Conservation (phyloP, 2,113 vertebrate genomes). For the Pygoscelis adeliae region DNA sequence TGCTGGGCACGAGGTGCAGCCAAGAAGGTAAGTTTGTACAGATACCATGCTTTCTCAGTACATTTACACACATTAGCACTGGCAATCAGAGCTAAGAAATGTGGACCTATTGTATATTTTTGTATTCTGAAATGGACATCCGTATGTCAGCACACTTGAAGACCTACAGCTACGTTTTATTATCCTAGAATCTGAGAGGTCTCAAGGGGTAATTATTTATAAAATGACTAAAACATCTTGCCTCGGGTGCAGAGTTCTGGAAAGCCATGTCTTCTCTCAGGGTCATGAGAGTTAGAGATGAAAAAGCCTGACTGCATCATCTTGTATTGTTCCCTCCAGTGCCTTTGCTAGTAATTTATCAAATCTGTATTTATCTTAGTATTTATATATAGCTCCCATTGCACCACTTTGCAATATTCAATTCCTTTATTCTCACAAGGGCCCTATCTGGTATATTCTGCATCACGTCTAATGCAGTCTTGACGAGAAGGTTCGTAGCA, state of each 20-base stretch:
- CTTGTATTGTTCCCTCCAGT: slow-evolving; percentile 51
- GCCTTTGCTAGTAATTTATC: slow-evolving; percentile 50
- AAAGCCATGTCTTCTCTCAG: slow-evolving; percentile 28
- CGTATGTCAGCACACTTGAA: background rate
- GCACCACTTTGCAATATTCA: slow-evolving; percentile 50
- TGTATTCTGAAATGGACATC: background rate
- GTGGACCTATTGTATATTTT: background rate
- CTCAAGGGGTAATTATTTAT: slow-evolving; percentile 44
- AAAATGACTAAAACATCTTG: slow-evolving; percentile 40
- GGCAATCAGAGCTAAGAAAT: background rate
- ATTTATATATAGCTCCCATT: slow-evolving; percentile 56
- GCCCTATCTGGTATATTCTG: slow-evolving; percentile 40
- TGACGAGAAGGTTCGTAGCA: background rate
- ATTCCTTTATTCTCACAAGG: slow-evolving; percentile 54
- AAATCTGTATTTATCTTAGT: slow-evolving; percentile 56
- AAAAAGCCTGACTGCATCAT: slow-evolving; percentile 4
- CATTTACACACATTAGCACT: background rate
- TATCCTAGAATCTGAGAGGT: background rate
- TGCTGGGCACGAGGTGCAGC: background rate
- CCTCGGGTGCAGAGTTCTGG: slow-evolving; percentile 33
- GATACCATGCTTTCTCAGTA: background rate
- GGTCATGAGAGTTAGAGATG: slow-evolving; percentile 9
- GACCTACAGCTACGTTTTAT: slow-evolving; percentile 10
- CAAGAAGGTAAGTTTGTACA: background rate
- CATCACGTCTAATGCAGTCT: background rate